A percentile compares a stretch with the other conserved stretches of the same genome.
phyloP scores from a whole-genome alignment of 2,797 vertebrate genomes.

The Chelidonichthys spinosus region DNA sequence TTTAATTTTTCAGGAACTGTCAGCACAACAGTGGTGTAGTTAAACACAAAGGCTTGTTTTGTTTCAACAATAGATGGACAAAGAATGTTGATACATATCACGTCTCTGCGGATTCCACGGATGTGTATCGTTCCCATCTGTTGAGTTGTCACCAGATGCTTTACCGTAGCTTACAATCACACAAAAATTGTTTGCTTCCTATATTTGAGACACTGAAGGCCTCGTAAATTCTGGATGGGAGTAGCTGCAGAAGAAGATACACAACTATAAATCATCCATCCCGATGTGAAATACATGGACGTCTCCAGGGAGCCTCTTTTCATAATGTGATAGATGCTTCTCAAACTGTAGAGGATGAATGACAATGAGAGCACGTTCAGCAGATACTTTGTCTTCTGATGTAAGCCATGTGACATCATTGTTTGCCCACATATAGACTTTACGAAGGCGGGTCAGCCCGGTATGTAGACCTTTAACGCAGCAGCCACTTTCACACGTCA shows the following conservation, averaged over 20 bases:
- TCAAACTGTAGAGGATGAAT: constrained; percentile 43
- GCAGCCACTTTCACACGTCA: too few species aligned
- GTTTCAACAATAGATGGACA: constrained; percentile 15
- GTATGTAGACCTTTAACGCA: not conserved
- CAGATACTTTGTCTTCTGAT: constrained; percentile 15
- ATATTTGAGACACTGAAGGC: constrained; percentile 21
- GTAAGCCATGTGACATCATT: not conserved
- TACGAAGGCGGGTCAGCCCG: not conserved
- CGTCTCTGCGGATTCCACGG: constrained; percentile 36
- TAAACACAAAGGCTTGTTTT: constrained; percentile 22
- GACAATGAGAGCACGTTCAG: constrained; percentile 28
- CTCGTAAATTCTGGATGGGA: constrained; percentile 29
- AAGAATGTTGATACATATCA: constrained; percentile 41
- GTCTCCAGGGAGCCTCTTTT: constrained; percentile 25
- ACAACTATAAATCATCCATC: constrained; percentile 33
- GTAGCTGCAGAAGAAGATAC: constrained; percentile 15
- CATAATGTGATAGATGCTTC: constrained; percentile 32
- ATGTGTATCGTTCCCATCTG: constrained; percentile 48
- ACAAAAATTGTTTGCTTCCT: constrained; percentile 27
- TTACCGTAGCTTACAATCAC: constrained; percentile 34
- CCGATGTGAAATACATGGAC: constrained; percentile 3
- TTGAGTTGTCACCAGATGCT: constrained; percentile 17
- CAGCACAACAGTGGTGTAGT: constrained; percentile 13
- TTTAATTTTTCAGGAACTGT: constrained; percentile 36
- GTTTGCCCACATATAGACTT: not conserved